Conservation (phyloP, 2,113 vertebrate genomes). For the Heloderma charlesbogerti region DNA sequence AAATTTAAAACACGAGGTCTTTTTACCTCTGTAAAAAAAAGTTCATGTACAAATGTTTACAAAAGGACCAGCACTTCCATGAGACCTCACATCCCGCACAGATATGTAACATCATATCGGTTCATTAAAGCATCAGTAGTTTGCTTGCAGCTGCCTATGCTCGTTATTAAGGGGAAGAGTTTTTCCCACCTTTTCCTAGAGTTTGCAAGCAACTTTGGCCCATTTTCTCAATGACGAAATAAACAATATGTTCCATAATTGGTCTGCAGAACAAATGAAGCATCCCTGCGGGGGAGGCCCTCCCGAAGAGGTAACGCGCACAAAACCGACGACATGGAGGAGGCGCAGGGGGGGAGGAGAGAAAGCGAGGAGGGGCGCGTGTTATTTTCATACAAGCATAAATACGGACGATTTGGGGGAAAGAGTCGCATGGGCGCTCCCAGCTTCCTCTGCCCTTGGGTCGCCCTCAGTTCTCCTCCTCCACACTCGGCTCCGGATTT, state of each 20-base stretch:
- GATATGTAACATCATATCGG: background rate
- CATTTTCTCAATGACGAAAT: background rate
- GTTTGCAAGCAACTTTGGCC: background rate
- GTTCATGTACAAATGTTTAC: background rate
- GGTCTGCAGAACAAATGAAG: background rate
- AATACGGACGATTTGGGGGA: background rate
- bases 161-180: background rate
- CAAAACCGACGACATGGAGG: background rate
- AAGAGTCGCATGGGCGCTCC: background rate
- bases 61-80: background rate
- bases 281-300: no score
- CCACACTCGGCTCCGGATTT: background rate
- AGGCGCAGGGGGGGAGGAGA: no score
- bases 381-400: no score
- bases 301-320: background rate
- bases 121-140: background rate
- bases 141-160: background rate
- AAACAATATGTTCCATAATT: no score
- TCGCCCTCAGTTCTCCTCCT: background rate
- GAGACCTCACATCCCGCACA: background rate
- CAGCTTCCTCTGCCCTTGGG: background rate
- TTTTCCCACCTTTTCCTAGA: background rate
- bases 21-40: background rate
- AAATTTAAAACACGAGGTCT: background rate
- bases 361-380: no score